phyloP scores from a whole-genome alignment of 2,888 invertebrate species.

The Latrodectus elegans region DNA sequence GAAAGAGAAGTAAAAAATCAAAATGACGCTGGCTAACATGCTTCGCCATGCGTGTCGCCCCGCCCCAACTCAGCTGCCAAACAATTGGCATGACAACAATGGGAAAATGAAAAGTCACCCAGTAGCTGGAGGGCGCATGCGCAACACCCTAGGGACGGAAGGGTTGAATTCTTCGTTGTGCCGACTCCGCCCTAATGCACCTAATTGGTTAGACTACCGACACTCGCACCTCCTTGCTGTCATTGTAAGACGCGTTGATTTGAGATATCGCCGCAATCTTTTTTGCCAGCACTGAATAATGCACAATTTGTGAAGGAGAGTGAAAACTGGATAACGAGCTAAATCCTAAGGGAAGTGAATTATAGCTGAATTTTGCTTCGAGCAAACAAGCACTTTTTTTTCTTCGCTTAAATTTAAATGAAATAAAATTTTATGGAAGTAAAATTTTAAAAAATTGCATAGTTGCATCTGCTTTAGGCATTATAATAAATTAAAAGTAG shows the following conservation, averaged over 20 bases:
- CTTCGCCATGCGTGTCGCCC: conserved; percentile 26
- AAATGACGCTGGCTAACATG: not conserved
- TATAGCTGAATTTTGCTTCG: too few species aligned
- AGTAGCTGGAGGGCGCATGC: conserved; percentile 49
- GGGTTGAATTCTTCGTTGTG: conserved; percentile 19
- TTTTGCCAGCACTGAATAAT: too few species aligned
- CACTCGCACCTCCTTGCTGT: not conserved
- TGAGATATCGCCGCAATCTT: not conserved
- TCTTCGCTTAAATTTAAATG: too few species aligned
- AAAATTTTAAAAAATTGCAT: too few species aligned
- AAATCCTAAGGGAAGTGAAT: too few species aligned
- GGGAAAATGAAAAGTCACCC: conserved; percentile 50
- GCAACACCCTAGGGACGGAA: conserved; percentile 34
- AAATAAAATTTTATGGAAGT: too few species aligned
- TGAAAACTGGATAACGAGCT: too few species aligned
- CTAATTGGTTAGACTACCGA: conserved; percentile 42
- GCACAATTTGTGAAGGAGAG: too few species aligned
- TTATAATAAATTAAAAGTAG: too few species aligned
- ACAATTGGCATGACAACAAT: conserved; percentile 53
- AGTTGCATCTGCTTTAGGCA: too few species aligned
- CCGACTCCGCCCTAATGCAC: conserved; percentile 25
- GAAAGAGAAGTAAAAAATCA: not conserved
- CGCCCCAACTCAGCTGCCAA: conserved; percentile 14
- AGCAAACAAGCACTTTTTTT: too few species aligned
- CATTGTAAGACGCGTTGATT: not conserved